Conservation (phyloP, 1,140 invertebrate species). For the Leptinotarsa lineolata region DNA sequence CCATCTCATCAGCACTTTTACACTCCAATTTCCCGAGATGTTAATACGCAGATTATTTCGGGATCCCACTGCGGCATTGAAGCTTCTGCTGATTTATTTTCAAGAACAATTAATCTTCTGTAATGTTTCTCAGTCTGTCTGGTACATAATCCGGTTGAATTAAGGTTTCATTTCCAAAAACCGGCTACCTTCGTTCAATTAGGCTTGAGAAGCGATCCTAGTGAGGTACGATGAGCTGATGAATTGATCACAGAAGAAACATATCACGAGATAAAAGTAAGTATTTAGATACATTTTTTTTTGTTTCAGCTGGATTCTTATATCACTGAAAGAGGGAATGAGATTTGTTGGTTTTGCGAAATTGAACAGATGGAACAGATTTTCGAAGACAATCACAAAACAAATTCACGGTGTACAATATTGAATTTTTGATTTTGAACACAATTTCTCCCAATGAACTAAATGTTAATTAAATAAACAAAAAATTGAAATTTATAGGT, state of each 20-base stretch:
- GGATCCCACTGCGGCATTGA: not conserved
- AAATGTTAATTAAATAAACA: no score
- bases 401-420: no score
- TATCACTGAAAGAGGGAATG: no score
- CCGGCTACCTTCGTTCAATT: slow-evolving; percentile 1
- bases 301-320: no score
- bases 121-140: slow-evolving; percentile 3
- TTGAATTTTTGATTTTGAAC: no score
- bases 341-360: no score
- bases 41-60: not conserved
- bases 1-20: not conserved
- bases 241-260: not conserved
- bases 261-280: no score
- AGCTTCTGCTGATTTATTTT: not conserved
- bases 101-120: not conserved
- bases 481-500: no score
- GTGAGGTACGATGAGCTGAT: not conserved
- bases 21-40: not conserved
- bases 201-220: not conserved
- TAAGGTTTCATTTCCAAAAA: not conserved
- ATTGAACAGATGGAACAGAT: no score
- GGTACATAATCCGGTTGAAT: not conserved
- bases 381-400: no score
- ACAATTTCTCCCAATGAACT: no score
- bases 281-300: no score